Evolutionary conservation across 1,140 invertebrate species (phyloP).

Genomic region (Magallana ariakensis): DNA sequence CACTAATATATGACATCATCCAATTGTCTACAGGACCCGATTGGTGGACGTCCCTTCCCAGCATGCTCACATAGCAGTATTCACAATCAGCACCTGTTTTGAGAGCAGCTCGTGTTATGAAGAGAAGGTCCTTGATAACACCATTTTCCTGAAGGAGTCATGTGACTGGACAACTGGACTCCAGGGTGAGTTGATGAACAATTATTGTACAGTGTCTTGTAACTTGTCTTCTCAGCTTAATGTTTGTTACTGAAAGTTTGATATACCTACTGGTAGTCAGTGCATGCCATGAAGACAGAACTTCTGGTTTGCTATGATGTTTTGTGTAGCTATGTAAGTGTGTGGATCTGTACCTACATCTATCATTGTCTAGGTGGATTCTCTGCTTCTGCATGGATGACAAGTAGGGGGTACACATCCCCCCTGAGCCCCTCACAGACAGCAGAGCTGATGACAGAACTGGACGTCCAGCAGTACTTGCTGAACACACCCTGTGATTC

Average conservation of each 20-base stretch:
- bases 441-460: background rate
- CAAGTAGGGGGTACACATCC: conserved; percentile 10
- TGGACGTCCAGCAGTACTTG: background rate
- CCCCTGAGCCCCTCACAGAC: conserved; percentile 4
- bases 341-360: too few species aligned
- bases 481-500: background rate
- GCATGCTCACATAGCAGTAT: background rate
- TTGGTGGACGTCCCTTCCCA: background rate
- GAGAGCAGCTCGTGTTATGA: conserved; percentile 40
- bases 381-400: conserved; percentile 27
- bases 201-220: too few species aligned
- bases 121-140: conserved; percentile 35
- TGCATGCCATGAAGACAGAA: too few species aligned
- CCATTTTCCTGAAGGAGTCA: conserved; percentile 32
- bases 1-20: background rate
- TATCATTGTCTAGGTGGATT: background rate
- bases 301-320: too few species aligned
- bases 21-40: background rate
- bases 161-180: conserved; percentile 51
- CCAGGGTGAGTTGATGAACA: background rate
- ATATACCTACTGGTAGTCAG: too few species aligned
- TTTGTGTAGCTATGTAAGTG: too few species aligned
- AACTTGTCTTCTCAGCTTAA: too few species aligned
- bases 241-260: too few species aligned
- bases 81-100: conserved; percentile 44